Conservation (phyloP, 2,113 vertebrate species). For the Glareola pratincola region DNA sequence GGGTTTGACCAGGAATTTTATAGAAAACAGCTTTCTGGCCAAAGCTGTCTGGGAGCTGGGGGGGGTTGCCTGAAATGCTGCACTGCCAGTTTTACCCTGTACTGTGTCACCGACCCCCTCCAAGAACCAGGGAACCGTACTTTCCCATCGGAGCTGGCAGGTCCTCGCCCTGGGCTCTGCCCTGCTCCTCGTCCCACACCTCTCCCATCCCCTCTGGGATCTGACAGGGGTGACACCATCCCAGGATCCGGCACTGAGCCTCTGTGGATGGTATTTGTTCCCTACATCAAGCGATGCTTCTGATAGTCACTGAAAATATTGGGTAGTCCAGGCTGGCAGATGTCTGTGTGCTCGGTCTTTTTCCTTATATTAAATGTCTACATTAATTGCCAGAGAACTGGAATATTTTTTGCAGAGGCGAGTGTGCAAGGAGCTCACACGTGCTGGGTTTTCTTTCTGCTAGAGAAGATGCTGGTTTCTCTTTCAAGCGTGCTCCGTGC, state of each 20-base stretch:
- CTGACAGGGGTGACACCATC: rapidly evolving
- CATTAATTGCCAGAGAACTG: not conserved
- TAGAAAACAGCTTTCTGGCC: not conserved
- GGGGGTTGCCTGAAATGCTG: not conserved
- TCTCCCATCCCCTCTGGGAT: rapidly evolving
- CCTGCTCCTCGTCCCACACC: not conserved
- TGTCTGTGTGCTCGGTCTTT: not conserved
- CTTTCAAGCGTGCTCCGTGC: not conserved
- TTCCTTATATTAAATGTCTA: not conserved
- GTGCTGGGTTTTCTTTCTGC: not conserved
- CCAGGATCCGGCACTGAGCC: not conserved
- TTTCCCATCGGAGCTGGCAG: not conserved
- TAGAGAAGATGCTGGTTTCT: not conserved
- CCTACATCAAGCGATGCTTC: not conserved
- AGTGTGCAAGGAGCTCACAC: not conserved
- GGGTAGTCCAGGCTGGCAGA: not conserved
- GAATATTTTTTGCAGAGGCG: not conserved
- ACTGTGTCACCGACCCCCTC: rapidly evolving
- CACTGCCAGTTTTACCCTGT: not conserved
- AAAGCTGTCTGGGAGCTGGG: not conserved
- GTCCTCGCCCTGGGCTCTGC: not conserved
- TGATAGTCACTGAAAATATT: not conserved
- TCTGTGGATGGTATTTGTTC: rapidly evolving
- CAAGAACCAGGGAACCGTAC: rapidly evolving
- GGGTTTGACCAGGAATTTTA: not conserved